Evolutionary conservation across 2,797 vertebrate genomes (phyloP).

Genomic region (Sparidentex hasta): DNA sequence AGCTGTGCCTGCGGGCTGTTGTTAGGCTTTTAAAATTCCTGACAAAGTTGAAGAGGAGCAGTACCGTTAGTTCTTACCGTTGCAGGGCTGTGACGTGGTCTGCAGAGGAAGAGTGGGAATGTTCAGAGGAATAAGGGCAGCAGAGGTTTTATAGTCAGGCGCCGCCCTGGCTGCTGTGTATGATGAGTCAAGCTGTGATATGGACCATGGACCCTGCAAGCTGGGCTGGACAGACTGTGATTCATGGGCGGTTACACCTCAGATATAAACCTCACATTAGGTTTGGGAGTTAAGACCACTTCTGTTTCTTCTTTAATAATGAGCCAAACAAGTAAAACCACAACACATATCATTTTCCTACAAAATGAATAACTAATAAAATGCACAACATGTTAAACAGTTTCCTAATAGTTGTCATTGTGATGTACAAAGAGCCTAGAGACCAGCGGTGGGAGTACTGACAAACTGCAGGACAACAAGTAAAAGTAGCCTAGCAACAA

Average conservation of each 20-base stretch:
- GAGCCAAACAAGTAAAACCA: neutral
- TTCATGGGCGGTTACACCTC: neutral
- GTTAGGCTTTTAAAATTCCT: no score
- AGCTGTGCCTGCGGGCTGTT: neutral
- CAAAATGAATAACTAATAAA: neutral
- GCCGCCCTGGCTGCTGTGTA: conserved; percentile 62
- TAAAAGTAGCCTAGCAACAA: no score
- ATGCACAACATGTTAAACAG: no score
- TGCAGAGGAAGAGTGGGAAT: conserved; percentile 27
- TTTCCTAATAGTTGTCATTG: no score
- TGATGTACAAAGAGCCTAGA: no score
- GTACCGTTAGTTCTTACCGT: conserved; percentile 67
- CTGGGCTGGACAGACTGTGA: neutral
- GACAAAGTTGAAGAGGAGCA: neutral
- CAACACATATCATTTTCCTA: neutral
- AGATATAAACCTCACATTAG: neutral
- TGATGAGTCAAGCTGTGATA: conserved; percentile 48
- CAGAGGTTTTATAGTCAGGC: conserved; percentile 73
- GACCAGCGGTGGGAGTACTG: no score
- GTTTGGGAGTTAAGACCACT: neutral
- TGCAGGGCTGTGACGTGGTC: conserved; percentile 28
- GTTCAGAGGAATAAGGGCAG: conserved; percentile 33
- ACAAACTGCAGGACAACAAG: no score
- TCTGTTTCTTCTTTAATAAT: neutral
- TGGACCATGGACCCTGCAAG: conserved; percentile 11